phyloP scores from a whole-genome alignment of 2,113 vertebrate genomes.

The Colistium nudipinnis region DNA sequence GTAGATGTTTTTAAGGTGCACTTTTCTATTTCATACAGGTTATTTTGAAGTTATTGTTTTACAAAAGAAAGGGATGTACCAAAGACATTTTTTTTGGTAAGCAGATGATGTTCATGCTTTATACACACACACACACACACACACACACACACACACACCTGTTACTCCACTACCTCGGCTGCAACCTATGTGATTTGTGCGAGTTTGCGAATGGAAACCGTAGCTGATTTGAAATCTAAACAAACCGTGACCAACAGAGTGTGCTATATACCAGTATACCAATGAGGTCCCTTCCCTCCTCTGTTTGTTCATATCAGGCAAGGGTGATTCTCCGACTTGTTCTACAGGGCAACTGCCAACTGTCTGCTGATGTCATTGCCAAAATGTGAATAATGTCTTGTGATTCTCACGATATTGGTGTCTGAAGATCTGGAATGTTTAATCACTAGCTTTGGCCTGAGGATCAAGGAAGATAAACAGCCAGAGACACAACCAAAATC shows the following conservation, averaged over 20 bases:
- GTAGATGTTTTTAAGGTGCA: too few species aligned
- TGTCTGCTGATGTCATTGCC: not conserved
- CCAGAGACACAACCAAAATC: too few species aligned
- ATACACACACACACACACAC: not conserved
- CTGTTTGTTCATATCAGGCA: not conserved
- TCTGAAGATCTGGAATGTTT: slow-evolving; percentile 5
- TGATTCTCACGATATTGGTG: not conserved
- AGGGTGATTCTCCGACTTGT: not conserved
- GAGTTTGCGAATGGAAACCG: not conserved
- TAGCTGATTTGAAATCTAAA: slow-evolving; percentile 6
- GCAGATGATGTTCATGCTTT: slow-evolving; percentile 21
- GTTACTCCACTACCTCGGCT: not conserved
- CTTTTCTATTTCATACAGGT: too few species aligned
- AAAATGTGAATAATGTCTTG: not conserved
- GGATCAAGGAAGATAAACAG: not conserved
- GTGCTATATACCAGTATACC: slow-evolving; percentile 25
- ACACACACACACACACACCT: slow-evolving; percentile 31
- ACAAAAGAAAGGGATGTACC: not conserved
- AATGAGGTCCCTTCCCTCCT: not conserved
- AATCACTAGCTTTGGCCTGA: not conserved
- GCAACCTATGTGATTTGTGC: not conserved
- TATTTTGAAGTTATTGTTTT: too few species aligned
- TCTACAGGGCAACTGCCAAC: not conserved
- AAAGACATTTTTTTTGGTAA: slow-evolving; percentile 3
- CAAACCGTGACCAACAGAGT: slow-evolving; percentile 50